Conservation (phyloP, 2,888 invertebrate species). For the Polydesmus complanatus region DNA sequence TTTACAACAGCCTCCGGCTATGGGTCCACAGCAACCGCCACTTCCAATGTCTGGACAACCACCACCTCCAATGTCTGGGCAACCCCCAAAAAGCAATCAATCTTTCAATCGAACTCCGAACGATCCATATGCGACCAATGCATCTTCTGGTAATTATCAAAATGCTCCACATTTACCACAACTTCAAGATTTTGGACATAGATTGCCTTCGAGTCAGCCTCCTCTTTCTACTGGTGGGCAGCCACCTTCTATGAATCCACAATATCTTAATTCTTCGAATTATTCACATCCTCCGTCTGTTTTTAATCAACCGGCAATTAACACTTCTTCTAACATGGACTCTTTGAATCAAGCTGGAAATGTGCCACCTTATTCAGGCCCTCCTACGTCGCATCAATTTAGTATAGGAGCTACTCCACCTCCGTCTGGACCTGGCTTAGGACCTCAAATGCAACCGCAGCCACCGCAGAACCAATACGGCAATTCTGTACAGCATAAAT, state of each 20-base stretch:
- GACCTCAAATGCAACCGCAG: slow-evolving; percentile 2
- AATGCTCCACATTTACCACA: neutral
- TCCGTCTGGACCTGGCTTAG: slow-evolving; percentile 15
- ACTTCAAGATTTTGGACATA: neutral
- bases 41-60: too few species aligned
- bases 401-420: slow-evolving; percentile 6
- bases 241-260: neutral
- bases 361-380: neutral
- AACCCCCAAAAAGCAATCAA: neutral
- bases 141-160: neutral
- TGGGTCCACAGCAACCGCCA: too few species aligned
- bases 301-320: too few species aligned
- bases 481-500: too few species aligned
- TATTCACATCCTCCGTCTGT: neutral
- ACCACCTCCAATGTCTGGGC: neutral
- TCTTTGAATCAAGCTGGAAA: neutral
- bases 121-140: neutral
- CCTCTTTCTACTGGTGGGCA: neutral
- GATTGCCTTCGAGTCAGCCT: neutral
- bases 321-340: neutral
- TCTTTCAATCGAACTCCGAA: neutral
- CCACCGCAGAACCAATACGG: slow-evolving; percentile 15
- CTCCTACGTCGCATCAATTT: slow-evolving; percentile 7
- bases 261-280: neutral
- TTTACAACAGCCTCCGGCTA: too few species aligned